phyloP scores from a whole-genome alignment of 2,888 invertebrate species.

The Aethes cnicana region DNA sequence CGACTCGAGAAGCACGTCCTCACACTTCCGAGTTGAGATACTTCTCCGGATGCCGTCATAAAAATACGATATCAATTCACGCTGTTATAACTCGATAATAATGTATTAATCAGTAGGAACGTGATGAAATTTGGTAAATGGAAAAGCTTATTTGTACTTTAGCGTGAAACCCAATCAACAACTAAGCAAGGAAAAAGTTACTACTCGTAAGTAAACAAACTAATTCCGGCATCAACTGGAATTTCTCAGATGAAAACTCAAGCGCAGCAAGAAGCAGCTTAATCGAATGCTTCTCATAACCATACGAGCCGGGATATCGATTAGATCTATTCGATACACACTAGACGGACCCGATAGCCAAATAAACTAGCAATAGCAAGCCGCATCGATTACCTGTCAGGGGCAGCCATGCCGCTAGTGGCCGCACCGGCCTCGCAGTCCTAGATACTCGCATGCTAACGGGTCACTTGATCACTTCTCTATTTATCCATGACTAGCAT shows the following conservation, averaged over 20 bases:
- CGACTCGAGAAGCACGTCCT: slow-evolving; percentile 61
- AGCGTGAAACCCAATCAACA: too few relatives aligned
- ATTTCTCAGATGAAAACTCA: too few relatives aligned
- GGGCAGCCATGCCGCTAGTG: slow-evolving; percentile 70
- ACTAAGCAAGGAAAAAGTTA: too few relatives aligned
- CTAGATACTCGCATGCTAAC: slow-evolving; percentile 33
- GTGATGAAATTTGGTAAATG: slow-evolving; percentile 18
- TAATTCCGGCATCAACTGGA: too few relatives aligned
- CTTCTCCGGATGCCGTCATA: slow-evolving; percentile 23
- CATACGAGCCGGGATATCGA: slow-evolving; percentile 60
- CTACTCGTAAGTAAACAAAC: too few relatives aligned
- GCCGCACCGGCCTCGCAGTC: slow-evolving; percentile 58
- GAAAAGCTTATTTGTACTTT: too few relatives aligned
- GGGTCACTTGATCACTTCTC: slow-evolving; percentile 9
- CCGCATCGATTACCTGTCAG: slow-evolving; percentile 80
- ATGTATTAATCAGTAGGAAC: slow-evolving; percentile 17
- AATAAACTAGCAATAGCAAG: slow-evolving; percentile 79
- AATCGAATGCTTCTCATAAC: slow-evolving; percentile 64
- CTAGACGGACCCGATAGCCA: slow-evolving; percentile 75
- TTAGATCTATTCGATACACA: slow-evolving; percentile 51
- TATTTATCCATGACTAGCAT: slow-evolving; percentile 14
- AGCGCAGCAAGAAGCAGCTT: slow-evolving; percentile 49
- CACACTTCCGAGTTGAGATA: slow-evolving; percentile 56
- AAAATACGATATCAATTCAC: slow-evolving; percentile 27
- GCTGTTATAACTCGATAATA: slow-evolving; percentile 20